Evolutionary conservation across 2,797 vertebrate genomes (phyloP), one percentile per base, ranked within the genome.

Genomic region (Myripristis jacobus): DNA sequence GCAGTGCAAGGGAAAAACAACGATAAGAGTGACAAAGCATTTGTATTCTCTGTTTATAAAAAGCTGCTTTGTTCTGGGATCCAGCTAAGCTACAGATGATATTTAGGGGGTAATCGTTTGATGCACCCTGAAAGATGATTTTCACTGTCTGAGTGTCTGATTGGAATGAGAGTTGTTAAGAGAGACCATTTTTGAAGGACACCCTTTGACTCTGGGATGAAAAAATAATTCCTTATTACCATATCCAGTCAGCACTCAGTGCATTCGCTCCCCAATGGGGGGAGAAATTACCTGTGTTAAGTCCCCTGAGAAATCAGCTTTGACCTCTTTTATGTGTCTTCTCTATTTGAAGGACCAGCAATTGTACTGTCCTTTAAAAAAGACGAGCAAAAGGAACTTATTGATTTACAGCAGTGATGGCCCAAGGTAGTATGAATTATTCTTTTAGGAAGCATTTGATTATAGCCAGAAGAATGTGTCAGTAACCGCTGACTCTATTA

Each of bases 41-140:
- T 78, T 70, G 54, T 66, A 70, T 81, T 78, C 59, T 81, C 77
- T 82, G 50, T 75, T 64, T 70, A 87, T 80, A 31, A 86, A 88
- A 83, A 60, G 38, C 2, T 46, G 59, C 78, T 85, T 88, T 83
- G 75, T 72, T 81, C 66, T 64, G 27, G 51, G 31, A 52, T 57
- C 55, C 47, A 52, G 55, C 19, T 6, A 25, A 48, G 61, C 67
- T 53, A 54, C 60, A n/a, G 4, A 55, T 27, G 25, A 50, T 50
- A n/a, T 53, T 13, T 7, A 52, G 27, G 56, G 65, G 65, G 59
- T 52, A 19, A n/a, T 60, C 21, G 48, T 77, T 83, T 69, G 54
- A 80, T 77, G 41, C 60, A 24, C 8, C 27, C 53, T 27, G 16
- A 73, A 73, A 71, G 70, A 82, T 38, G 62, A 69, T 73, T 74